phyloP scores from a whole-genome alignment of 2,113 vertebrate species.

The Cynoglossus semilaevis region DNA sequence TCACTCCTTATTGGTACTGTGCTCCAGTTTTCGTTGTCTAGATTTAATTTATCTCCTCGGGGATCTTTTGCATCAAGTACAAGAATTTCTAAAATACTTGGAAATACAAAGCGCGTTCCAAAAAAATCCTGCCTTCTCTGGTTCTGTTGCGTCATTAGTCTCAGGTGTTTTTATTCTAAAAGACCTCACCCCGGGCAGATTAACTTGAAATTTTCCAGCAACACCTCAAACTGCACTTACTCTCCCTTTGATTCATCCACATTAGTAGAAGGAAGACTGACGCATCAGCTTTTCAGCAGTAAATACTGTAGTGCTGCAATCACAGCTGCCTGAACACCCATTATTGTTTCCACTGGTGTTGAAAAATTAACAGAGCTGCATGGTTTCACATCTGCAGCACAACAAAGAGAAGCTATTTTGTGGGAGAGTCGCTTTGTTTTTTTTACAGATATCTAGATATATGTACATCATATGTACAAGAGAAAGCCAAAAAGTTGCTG shows the following conservation, averaged over 20 bases:
- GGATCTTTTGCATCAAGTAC: background rate
- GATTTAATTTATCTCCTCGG: conserved; percentile 16
- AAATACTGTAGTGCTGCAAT: conserved; percentile 12
- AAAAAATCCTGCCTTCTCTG: background rate
- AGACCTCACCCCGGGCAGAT: background rate
- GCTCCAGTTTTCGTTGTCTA: conserved; percentile 25
- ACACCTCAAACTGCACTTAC: conserved; percentile 14
- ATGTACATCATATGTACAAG: too few relatives aligned
- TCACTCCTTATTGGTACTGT: conserved; percentile 1
- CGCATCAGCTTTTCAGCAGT: conserved; percentile 54
- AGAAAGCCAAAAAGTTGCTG: too few relatives aligned
- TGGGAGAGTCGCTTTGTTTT: too few relatives aligned
- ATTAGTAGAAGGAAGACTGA: conserved; percentile 43
- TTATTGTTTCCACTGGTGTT: conserved; percentile 11
- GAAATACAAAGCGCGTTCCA: background rate
- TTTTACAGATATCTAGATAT: too few relatives aligned
- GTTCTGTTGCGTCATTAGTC: conserved; percentile 10
- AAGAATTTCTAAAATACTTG: background rate
- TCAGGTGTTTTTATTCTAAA: background rate
- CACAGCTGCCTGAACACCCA: conserved; percentile 34
- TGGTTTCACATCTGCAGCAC: background rate
- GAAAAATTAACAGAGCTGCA: background rate
- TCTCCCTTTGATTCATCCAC: conserved; percentile 16
- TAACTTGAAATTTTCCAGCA: conserved; percentile 12
- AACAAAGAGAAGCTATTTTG: too few relatives aligned